Evolutionary conservation across 2,888 invertebrate genomes (phyloP).

Genomic region (Deroplatys truncata): DNA sequence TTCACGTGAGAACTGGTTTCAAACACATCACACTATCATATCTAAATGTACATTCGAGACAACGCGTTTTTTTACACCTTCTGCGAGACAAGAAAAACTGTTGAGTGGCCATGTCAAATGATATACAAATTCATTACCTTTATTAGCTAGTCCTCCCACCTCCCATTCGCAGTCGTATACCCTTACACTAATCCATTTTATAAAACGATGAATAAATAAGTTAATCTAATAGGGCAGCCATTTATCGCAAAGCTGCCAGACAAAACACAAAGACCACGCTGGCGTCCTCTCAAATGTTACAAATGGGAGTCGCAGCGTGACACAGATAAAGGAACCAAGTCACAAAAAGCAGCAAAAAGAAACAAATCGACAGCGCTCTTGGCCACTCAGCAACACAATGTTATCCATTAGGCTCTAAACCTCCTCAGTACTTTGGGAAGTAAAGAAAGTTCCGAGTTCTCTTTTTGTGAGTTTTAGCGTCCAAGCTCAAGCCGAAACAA

Average conservation of each 20-base stretch:
- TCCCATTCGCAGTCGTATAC: background rate
- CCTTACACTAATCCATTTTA: background rate
- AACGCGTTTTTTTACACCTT: constrained; percentile 2
- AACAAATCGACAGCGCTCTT: background rate
- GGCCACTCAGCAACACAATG: background rate
- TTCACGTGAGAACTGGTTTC: constrained; percentile 5
- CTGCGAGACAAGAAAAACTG: background rate
- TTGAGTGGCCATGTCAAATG: background rate
- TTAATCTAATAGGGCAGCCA: background rate
- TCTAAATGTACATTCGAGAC: background rate
- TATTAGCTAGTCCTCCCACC: background rate
- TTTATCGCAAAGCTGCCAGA: background rate
- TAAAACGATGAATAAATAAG: background rate
- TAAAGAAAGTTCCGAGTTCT: background rate
- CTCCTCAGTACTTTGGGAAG: background rate
- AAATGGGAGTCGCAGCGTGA: background rate
- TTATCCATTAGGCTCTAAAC: background rate
- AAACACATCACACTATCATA: constrained; percentile 7
- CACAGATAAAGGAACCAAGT: background rate
- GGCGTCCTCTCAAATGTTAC: background rate
- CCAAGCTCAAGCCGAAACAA: background rate
- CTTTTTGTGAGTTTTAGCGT: background rate
- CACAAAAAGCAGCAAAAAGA: background rate
- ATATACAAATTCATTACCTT: constrained; percentile 4
- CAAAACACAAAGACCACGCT: background rate